Evolutionary conservation across 2,888 invertebrate species (phyloP).

Genomic region (Drosophila atroscutellata): DNA sequence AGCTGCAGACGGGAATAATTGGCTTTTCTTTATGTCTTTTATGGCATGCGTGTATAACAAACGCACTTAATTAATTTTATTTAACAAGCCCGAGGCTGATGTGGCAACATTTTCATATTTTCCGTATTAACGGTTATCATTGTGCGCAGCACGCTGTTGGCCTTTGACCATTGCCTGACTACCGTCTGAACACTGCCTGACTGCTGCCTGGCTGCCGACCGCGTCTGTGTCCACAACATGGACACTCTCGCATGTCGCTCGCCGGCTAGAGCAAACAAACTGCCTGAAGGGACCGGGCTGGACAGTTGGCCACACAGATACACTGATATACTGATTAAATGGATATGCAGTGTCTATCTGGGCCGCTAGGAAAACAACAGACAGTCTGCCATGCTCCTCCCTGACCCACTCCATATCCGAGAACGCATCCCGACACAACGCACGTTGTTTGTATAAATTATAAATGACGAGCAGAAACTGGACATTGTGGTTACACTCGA

Average conservation of each 20-base stretch:
- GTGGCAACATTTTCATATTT: conserved; percentile 68
- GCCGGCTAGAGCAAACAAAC: conserved; percentile 40
- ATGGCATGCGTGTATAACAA: conserved; percentile 26
- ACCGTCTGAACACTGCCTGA: not conserved
- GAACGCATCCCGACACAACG: conserved; percentile 1
- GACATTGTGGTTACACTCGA: not conserved
- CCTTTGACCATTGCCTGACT: conserved; percentile 2
- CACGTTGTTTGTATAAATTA: conserved; percentile 58
- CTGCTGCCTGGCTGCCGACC: conserved; percentile 17
- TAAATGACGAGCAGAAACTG: conserved; percentile 59
- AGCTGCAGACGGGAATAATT: conserved; percentile 10
- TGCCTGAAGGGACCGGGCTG: conserved; percentile 13
- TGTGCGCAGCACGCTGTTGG: conserved; percentile 28
- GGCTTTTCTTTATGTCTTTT: conserved; percentile 21
- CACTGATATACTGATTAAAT: conserved; percentile 70
- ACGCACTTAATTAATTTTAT: conserved; percentile 73
- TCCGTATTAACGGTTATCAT: conserved; percentile 59
- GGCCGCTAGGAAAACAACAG: conserved; percentile 50
- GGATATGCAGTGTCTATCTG: conserved; percentile 66
- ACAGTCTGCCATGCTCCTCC: conserved; percentile 21
- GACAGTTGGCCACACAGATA: conserved; percentile 40
- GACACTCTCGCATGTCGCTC: conserved; percentile 40
- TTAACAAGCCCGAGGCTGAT: conserved; percentile 48
- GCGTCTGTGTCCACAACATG: conserved; percentile 47
- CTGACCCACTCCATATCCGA: not conserved